Base-by-base conservation (phyloP, 2,888 invertebrate genomes). In the Tenthredo notha region DNA sequence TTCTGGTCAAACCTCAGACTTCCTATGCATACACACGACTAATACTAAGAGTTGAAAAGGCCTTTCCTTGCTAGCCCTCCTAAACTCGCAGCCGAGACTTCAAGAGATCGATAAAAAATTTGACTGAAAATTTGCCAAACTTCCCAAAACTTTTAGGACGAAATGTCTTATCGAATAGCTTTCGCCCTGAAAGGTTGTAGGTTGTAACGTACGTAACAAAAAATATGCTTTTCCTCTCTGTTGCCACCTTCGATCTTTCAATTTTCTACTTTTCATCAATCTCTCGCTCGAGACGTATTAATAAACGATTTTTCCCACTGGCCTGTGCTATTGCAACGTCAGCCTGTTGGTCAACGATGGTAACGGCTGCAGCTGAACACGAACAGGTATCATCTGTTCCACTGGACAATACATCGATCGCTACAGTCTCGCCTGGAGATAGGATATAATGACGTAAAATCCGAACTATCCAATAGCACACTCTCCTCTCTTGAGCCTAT, bases 211-310 rank as follows among this genome's bases (percentile, higher is more conserved):
- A n/a, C 18, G 54, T 7, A n/a, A 54, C n/a, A 54, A 37, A 33
- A 37, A 70, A 25, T 1, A 37, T 37, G 10, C 4, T 43, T 74
- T 10, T 74, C 72, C 72, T 74, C 21, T 37, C 58, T n/a, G 25
- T 47, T 43, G 10, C 33, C 67, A 67, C 67, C 18, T 37, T 40
- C 78, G 58, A 61, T 40, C 37, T 18, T 37, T 83, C 12, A 25
- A 82, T 54, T 83, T 65, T 83, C 67, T 67, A 61, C 58, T 83
- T 83, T 67, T 65, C 67, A 83, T 67, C 40, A 67, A 47, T 67
- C 70, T 83, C 67, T 47, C 47, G 47, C 43, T 61, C 47, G 54
- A 15, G 54, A 33, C 29, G 47, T 67, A 67, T 83, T 83, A 61
- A 70, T 29, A 83, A 67, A 83, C 47, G 83, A 83, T 47, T 83